These are phyloP conservation scores for Aporrectodea caliginosa DNA, from an alignment of 1,140 invertebrate genomes.

Conservation along the genomic window DNA sequence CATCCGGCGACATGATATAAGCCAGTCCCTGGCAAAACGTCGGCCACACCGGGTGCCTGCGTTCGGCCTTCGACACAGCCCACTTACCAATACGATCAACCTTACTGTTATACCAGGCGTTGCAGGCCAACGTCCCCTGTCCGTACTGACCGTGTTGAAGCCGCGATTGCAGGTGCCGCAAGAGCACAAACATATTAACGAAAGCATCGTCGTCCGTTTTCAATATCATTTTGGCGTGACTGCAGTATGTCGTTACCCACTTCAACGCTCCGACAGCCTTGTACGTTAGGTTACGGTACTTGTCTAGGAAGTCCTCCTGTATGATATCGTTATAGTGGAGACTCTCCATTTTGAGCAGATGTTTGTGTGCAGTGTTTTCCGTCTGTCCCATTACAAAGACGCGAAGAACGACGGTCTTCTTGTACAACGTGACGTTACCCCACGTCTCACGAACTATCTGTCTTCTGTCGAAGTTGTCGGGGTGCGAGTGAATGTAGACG, in stretches of 20 bases:
- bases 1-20: slow-evolving; percentile 52
- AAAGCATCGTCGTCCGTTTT: slow-evolving; percentile 61
- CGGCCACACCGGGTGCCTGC: slow-evolving; percentile 50
- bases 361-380: slow-evolving; percentile 51
- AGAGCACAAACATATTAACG: slow-evolving; percentile 51
- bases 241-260: slow-evolving; percentile 68
- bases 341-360: slow-evolving; percentile 62
- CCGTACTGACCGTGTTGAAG: slow-evolving; percentile 52
- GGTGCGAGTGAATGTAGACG: slow-evolving; percentile 29
- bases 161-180: slow-evolving; percentile 55
- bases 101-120: slow-evolving; percentile 43
- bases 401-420: slow-evolving; percentile 34
- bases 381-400: slow-evolving; percentile 69
- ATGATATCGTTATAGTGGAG: slow-evolving; percentile 66
- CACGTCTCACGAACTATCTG: slow-evolving; percentile 50
- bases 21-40: slow-evolving; percentile 56
- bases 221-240: slow-evolving; percentile 58
- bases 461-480: slow-evolving; percentile 40
- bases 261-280: slow-evolving; percentile 81
- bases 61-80: slow-evolving; percentile 51
- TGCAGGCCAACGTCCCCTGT: slow-evolving; percentile 39
- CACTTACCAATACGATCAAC: slow-evolving; percentile 53
- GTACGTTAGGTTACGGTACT: slow-evolving; percentile 79
- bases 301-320: slow-evolving; percentile 73
- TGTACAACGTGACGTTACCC: slow-evolving; percentile 38